Evolutionary conservation across 1,140 invertebrate genomes (phyloP).

Genomic region (Cyphomyrmex costatus): DNA sequence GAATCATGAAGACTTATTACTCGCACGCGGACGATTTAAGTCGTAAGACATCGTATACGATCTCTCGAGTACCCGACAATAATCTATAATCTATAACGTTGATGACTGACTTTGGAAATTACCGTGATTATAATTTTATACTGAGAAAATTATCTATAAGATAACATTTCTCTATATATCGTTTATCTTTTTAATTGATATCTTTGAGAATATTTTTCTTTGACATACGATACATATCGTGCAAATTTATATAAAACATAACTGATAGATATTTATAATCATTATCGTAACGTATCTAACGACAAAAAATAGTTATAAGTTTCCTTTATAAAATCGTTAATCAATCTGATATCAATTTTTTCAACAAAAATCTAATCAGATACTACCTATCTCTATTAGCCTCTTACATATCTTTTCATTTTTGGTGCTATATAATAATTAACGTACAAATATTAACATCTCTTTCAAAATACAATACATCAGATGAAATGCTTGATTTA

Average conservation of each 20-base stretch:
- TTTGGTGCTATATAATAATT: not conserved
- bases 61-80: conserved; percentile 24
- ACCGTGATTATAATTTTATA: not conserved
- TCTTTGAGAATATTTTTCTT: not conserved
- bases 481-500: conserved; percentile 6
- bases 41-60: not conserved
- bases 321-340: conserved; percentile 2
- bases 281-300: not conserved
- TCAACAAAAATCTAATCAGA: conserved; percentile 2
- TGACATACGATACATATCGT: not conserved
- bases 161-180: not conserved
- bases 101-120: conserved; percentile 11
- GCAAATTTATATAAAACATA: not conserved
- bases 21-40: conserved; percentile 18
- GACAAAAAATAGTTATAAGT: not conserved
- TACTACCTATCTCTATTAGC: not conserved
- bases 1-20: conserved; percentile 35
- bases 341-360: conserved; percentile 1
- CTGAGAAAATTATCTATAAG: not conserved
- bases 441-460: not conserved
- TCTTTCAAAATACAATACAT: not conserved
- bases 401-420: not conserved
- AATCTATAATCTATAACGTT: conserved; percentile 13
- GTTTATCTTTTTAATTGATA: not conserved
- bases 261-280: conserved; percentile 28